Conservation (phyloP, 2,888 invertebrate genomes). For the Archaeoteleia sp. region DNA sequence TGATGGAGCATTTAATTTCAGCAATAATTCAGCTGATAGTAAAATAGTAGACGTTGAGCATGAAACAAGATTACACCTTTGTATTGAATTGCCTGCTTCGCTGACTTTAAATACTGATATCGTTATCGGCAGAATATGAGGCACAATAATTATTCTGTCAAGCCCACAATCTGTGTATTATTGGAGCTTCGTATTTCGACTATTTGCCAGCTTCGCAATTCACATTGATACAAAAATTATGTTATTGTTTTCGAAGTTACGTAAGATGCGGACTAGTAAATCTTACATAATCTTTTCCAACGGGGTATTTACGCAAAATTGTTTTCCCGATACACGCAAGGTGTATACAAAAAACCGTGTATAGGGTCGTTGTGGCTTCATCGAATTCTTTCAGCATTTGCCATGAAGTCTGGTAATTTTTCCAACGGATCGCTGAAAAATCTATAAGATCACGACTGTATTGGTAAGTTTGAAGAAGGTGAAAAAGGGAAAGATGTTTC, state of each 20-base stretch:
- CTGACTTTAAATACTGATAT: conserved; percentile 19
- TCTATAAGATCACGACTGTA: conserved; percentile 10
- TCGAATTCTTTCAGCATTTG: background rate
- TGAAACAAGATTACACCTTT: conserved; percentile 9
- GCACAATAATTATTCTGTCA: conserved; percentile 25
- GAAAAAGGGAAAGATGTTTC: conserved; percentile 18
- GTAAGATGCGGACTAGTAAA: too few species aligned
- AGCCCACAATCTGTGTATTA: conserved; percentile 13
- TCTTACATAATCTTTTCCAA: too few species aligned
- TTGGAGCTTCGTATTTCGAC: conserved; percentile 16
- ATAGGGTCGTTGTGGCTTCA: too few species aligned
- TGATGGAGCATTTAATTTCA: conserved; percentile 19
- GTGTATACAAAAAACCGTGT: too few species aligned
- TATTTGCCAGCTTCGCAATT: background rate
- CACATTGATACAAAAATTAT: background rate
- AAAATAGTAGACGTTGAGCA: background rate
- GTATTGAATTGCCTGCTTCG: conserved; percentile 5
- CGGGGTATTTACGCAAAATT: too few species aligned
- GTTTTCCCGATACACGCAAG: too few species aligned
- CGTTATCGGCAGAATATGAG: conserved; percentile 20
- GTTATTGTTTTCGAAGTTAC: too few species aligned
- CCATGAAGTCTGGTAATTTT: background rate
- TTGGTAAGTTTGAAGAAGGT: conserved; percentile 12
- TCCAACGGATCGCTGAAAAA: conserved; percentile 11
- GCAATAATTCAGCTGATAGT: conserved; percentile 7